Conservation (phyloP, 2,797 vertebrate species). For the Setipinna tenuifilis region DNA sequence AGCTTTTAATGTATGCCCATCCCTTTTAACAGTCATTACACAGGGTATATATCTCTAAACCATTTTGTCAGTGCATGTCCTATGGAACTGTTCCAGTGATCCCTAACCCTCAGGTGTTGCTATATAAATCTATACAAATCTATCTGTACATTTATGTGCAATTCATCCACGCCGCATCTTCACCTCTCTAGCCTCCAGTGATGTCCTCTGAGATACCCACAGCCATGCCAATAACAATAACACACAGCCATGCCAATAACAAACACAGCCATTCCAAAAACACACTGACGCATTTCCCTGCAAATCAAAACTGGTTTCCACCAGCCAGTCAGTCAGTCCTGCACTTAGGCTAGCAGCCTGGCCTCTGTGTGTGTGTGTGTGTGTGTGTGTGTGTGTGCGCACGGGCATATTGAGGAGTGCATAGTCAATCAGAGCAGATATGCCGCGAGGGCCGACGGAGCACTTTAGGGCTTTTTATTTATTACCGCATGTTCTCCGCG, state of each 20-base stretch:
- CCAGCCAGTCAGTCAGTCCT: background rate
- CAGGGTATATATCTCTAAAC: too few species aligned
- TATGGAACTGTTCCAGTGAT: too few species aligned
- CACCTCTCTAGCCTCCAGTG: background rate
- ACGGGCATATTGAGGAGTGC: background rate
- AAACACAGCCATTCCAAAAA: background rate
- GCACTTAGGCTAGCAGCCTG: background rate
- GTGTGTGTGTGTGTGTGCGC: background rate
- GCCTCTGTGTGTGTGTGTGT: background rate
- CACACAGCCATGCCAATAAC: background rate
- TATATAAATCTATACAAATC: too few species aligned
- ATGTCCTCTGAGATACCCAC: background rate
- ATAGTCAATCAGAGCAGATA: background rate
- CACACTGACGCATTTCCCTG: background rate
- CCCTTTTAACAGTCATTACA: too few species aligned
- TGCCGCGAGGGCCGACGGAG: background rate
- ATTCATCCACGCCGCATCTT: too few species aligned
- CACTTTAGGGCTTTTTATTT: background rate
- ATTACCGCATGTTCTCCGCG: background rate
- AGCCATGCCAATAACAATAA: background rate
- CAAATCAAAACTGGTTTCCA: slow-evolving; percentile 3
- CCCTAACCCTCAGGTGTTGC: too few species aligned
- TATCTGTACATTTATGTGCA: too few species aligned
- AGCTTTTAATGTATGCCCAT: too few species aligned
- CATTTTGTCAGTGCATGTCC: too few species aligned